Evolutionary conservation across 53 echinoderm and acorn worm genomes (phyloP), one percentile per base, ranked within the genome.

Genomic region (Mesocentrotus franciscanus): DNA sequence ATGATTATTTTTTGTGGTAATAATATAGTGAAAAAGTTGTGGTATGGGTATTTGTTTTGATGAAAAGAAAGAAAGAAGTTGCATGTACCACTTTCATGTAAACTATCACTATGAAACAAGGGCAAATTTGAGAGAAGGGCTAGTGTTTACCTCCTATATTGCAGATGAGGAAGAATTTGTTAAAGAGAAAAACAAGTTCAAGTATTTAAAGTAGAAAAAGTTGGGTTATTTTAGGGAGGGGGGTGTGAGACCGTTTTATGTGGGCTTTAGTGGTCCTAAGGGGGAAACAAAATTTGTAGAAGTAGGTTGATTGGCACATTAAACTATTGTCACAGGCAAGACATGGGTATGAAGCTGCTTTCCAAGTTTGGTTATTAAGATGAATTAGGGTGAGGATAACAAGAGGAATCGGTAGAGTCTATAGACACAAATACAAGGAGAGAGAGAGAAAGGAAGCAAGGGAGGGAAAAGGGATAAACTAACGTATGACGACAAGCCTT

Each of bases 251-350:
- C n/a, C 42, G 55, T 42, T 76, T 84, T 84, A 42, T 84, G 84
- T 49, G 4, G 49, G 55, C 84, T 84, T 49, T 49, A 49, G 55
- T 84, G 15, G 49, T 84, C 84, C 84, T 84, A 22, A 70, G 92
- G 92, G 70, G 49, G 92, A 90, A 60, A 59, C 12, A n/a, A 32
- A 92, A 56, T 36, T 68, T 22, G 90, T 70, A 22, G 55, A 92
- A 92, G 60, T 94, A 83, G 85, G 94, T 94, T 94, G 94, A 94
- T 94, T 83, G 94, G 83, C 94, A 94, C 83, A 39, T 60, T 94
- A 26, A 20, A 83, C 81, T 56, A 61, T 83, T 93, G 33, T 56
- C 12, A 57, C 10, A 78, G 93, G 62, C 94, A 81, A 62, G 85
- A 83, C 29, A 20, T 94, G 15, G 30, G 33, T 60, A 30, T 61